Conservation (phyloP, 2,797 vertebrate genomes). For the Mormyrus proboscirostris region DNA sequence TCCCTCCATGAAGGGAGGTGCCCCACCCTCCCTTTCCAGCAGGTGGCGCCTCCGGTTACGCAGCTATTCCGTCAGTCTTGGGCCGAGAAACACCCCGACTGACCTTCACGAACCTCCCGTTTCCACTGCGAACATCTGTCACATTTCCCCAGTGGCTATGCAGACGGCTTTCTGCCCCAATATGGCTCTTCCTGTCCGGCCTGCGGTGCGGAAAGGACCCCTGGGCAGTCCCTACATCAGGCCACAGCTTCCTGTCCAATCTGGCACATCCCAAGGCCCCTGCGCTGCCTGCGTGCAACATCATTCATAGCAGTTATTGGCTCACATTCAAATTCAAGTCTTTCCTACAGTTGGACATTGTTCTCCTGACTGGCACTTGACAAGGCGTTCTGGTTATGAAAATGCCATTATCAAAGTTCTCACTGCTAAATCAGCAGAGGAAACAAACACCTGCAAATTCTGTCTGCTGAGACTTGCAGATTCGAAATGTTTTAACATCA, state of each 20-base stretch:
- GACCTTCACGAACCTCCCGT: conserved; percentile 14
- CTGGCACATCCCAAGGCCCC: neutral
- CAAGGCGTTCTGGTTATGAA: neutral
- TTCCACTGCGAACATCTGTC: conserved; percentile 7
- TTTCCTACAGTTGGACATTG: neutral
- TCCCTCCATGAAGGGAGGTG: neutral
- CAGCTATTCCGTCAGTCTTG: neutral
- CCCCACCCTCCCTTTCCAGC: neutral
- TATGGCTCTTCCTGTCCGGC: neutral
- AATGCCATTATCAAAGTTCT: neutral
- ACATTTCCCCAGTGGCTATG: neutral
- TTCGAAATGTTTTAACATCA: neutral
- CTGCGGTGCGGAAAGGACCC: neutral
- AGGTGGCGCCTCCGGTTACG: conserved; percentile 18
- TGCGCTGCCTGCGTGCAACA: neutral
- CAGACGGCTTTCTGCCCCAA: neutral
- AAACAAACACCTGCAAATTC: neutral
- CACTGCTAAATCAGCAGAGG: neutral
- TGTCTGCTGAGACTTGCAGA: neutral
- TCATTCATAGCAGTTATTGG: neutral
- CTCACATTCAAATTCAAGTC: neutral
- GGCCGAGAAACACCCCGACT: neutral
- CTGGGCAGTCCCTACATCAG: neutral
- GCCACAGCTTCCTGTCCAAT: neutral
- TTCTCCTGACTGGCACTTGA: neutral